These are phyloP conservation scores for Aphelinus certus DNA, from an alignment of 1,140 invertebrate genomes.

Conservation along the genomic window DNA sequence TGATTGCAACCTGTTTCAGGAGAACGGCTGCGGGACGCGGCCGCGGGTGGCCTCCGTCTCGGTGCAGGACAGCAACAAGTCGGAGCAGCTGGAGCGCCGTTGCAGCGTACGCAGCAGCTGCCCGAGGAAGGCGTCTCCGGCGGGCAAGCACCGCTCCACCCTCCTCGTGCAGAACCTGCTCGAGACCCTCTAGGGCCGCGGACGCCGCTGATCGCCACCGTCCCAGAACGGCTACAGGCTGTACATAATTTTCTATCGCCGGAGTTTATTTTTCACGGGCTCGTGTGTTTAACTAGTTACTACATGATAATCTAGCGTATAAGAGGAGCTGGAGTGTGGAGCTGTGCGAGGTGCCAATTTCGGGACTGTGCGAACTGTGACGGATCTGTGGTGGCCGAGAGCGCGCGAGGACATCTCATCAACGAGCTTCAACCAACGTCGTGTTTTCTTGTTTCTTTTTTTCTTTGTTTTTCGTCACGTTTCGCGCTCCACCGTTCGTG, in stretches of 20 bases:
- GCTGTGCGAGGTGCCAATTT: no score
- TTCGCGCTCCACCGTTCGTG: background rate
- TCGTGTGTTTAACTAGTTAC: no score
- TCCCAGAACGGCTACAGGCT: no score
- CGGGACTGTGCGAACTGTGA: no score
- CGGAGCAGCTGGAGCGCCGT: constrained; percentile 59
- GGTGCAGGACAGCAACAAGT: constrained; percentile 62
- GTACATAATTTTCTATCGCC: no score
- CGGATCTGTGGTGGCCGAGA: no score
- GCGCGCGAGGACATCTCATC: constrained; percentile 1
- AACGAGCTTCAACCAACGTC: constrained; percentile 39
- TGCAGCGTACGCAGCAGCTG: constrained; percentile 53
- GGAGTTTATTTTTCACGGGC: no score
- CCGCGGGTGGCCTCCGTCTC: constrained; percentile 60
- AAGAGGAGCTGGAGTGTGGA: no score
- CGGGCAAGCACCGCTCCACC: constrained; percentile 56
- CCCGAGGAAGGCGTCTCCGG: constrained; percentile 44
- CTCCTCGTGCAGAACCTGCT: constrained; percentile 61
- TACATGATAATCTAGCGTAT: no score
- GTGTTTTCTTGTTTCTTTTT: background rate
- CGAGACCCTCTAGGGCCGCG: constrained; percentile 57
- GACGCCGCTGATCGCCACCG: no score
- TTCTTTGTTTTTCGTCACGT: background rate
- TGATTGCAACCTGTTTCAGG: constrained; percentile 43
- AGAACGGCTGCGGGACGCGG: constrained; percentile 54